These are phyloP conservation scores for Kradibia gibbosae DNA, from an alignment of 1,140 invertebrate species.

Conservation along the genomic window DNA sequence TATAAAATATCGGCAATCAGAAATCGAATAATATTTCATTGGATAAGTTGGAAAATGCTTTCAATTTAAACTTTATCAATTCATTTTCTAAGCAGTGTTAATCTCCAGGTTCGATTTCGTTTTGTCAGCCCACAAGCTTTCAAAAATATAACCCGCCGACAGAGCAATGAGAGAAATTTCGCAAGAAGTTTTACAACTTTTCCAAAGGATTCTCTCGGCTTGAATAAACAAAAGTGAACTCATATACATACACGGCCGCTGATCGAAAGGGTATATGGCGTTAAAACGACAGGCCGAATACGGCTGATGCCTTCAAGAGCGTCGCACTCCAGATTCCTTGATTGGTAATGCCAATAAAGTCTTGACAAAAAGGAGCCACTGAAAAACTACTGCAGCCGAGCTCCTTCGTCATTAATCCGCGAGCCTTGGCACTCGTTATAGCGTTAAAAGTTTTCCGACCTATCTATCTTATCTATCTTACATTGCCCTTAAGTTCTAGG, in stretches of 20 bases:
- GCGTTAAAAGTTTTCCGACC: not conserved
- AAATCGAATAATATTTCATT: not conserved
- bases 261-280: not conserved
- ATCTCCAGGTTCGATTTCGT: not conserved
- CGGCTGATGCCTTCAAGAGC: not conserved
- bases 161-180: not conserved
- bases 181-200: too few relatives aligned
- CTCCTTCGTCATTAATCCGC: conserved; percentile 18
- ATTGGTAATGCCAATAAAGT: not conserved
- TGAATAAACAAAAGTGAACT: not conserved
- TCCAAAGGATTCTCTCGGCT: too few relatives aligned
- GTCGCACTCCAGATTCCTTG: not conserved
- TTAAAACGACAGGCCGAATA: not conserved
- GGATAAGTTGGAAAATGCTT: not conserved
- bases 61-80: not conserved
- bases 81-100: not conserved
- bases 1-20: not conserved
- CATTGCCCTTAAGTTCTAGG: not conserved
- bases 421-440: conserved; percentile 21
- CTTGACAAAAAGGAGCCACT: not conserved
- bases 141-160: too few relatives aligned
- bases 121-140: not conserved
- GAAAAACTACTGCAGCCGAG: too few relatives aligned
- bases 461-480: not conserved
- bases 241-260: not conserved